Percentiles rank a stretch among this genome's conserved stretches.
Evolutionary conservation across 37 sponge, comb jelly and placozoan genomes (phyloP).

Genomic region (Beroe forskalii): DNA sequence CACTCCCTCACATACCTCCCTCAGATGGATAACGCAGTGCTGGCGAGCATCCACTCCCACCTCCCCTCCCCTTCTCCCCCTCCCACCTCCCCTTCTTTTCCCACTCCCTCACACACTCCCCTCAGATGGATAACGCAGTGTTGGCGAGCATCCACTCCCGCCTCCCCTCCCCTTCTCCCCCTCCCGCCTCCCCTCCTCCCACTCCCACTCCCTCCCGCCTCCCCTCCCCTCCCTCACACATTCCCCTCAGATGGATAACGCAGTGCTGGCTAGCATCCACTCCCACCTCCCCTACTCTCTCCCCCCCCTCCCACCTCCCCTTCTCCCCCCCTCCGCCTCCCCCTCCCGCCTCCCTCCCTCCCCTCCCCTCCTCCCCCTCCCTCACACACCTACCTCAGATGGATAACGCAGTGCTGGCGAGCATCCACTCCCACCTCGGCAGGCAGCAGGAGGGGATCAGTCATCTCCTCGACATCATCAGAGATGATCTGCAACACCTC

Average conservation of each 20-base stretch:
- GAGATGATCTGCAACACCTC: slow-evolving; percentile 83
- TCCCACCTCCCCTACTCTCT: neutral
- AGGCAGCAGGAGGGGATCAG: slow-evolving; percentile 89
- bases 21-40: slow-evolving; percentile 23
- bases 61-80: no score
- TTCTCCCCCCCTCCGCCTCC: neutral
- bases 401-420: slow-evolving; percentile 42
- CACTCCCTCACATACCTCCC: no score
- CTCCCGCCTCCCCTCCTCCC: no score
- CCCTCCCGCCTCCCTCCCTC: neutral
- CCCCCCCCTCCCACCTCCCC: neutral
- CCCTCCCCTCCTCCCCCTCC: neutral
- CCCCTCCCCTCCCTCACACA: no score
- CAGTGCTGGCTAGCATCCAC: no score
- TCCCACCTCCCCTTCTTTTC: no score
- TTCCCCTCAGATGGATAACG: no score
- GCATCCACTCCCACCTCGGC: slow-evolving; percentile 69
- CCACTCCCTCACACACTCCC: no score
- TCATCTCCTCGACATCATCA: slow-evolving; percentile 79
- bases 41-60: slow-evolving; percentile 66
- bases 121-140: no score
- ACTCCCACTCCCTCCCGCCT: no score
- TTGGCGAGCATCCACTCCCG: no score
- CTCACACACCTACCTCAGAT: neutral
- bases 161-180: no score